These are phyloP conservation scores for Hassar affinis DNA, from an alignment of 2,113 vertebrate genomes.

Conservation along the genomic window DNA sequence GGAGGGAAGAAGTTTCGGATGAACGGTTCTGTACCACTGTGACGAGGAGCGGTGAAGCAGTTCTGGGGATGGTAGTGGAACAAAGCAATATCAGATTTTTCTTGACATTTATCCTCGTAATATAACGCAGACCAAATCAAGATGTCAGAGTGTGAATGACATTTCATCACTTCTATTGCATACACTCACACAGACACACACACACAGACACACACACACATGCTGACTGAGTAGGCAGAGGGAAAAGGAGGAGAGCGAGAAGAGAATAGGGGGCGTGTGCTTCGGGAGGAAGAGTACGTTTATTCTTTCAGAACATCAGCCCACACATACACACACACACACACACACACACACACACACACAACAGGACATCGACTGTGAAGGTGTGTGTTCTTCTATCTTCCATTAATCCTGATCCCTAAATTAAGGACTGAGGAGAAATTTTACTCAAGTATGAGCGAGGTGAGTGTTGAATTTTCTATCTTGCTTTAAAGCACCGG, in stretches of 20 bases:
- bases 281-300: neutral
- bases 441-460: neutral
- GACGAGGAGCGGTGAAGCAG: neutral
- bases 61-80: neutral
- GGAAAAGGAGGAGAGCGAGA: neutral
- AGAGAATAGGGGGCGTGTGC: neutral
- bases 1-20: neutral
- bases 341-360: neutral
- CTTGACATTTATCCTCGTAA: neutral
- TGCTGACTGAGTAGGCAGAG: neutral
- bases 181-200: neutral
- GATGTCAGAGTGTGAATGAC: neutral
- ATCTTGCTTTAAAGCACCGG: neutral
- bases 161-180: neutral
- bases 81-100: neutral
- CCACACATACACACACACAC: conserved; percentile 6
- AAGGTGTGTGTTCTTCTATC: neutral
- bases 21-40: neutral
- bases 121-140: neutral
- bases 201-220: neutral
- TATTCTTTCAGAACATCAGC: conserved; percentile 18
- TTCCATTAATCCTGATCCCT: neutral
- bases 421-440: neutral
- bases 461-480: neutral
- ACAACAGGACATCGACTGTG: neutral